Evolutionary conservation across 2,797 vertebrate genomes (phyloP), one percentile per base, ranked within the genome.

Genomic region (Pelodytes ibericus): DNA sequence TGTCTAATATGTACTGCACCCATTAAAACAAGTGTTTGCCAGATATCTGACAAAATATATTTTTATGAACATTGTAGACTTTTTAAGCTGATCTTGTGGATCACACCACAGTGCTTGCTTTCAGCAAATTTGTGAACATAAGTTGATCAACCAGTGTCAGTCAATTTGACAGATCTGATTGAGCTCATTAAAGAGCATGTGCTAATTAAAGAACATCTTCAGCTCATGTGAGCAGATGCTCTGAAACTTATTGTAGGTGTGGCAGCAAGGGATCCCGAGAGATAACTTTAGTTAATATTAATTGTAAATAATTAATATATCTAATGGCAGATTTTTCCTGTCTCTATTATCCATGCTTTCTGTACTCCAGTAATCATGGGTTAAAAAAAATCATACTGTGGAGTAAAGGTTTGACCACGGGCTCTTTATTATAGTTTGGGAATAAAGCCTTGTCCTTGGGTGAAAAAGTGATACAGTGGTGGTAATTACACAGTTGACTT

Each of bases 391-490:
- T 47, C 11, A 1, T 18, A 16, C n/a, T 7, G 22, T 64, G 6
- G 41, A 65, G 24, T 25, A 22, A 27, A 36, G 57, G 9, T 20
- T 59, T 71, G 24, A 16, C 51, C 62, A 8, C 18, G 29, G 36
- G 49, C 60, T 64, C 39, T 53, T 66, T 59, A 47, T 60, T 61
- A 39, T 24, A 60, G 39, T 62, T 67, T 78, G 62, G 56, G 70
- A 78, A 72, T 61, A 29, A 60, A 61, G 24, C 33, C 58, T 61
- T 78, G 53, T 56, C 69, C 62, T 67, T n/a, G 60, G 69, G 63
- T 72, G 7, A 72, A 67, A 30, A 3, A 66, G 33, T 27, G 27
- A 67, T 71, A 69, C 29, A 59, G 31, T 47, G 26, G 44, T 51
- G 64, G 13, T 65, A 78, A 77, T 77, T 77, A 78, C 16, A 51